Base-by-base conservation (phyloP, 2,797 vertebrate genomes). In the Pseudocheirus occidentalis region DNA sequence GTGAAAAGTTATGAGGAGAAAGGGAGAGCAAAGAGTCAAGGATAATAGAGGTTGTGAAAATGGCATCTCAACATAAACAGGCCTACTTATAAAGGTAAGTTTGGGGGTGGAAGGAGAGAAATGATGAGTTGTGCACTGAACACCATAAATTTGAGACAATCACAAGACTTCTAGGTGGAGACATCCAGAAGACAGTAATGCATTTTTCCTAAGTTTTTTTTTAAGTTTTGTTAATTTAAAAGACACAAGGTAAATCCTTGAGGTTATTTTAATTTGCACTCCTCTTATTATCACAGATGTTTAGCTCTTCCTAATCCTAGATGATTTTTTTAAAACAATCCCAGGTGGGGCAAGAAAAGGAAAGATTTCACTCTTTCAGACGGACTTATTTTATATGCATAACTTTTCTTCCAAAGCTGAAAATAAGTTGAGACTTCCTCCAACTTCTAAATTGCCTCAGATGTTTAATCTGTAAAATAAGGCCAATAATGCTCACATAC, bases 391-490 rank as follows among this genome's bases (percentile, higher is more conserved):
- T 95, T 95, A 95, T 95, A 95, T 96, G 87, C 50, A 58, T 4
- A 97, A 92, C 90, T 94, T 90, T 95, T 97, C 66, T 96, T 96
- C 87, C 91, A 95, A 95, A 97, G 53, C 91, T 90, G 94, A 97
- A 97, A 97, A 94, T 95, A 93, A 97, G 96, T 95, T 93, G 91
- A 95, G 96, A 92, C 34, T 96, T 34, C 4, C 91, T 96, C 96
- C 91, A 93, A 95, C 94, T 90, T 95, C 55, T 92, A 95, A 95
- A 96, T 97, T 97, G 94, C 55, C 24, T 97, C 54, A 93, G 56
- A 62, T 95, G 90, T 95, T 97, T 97, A 96, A 96, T 96, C 95
- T 91, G 62, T 28, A 96, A 58, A 97, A 73, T 94, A 93, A 95
- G 73, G 50, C 58, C 90, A 96, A 90, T 94, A 95, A 96, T 34